phyloP scores from a whole-genome alignment of 2,888 invertebrate species.

The Erebia epiphron region DNA sequence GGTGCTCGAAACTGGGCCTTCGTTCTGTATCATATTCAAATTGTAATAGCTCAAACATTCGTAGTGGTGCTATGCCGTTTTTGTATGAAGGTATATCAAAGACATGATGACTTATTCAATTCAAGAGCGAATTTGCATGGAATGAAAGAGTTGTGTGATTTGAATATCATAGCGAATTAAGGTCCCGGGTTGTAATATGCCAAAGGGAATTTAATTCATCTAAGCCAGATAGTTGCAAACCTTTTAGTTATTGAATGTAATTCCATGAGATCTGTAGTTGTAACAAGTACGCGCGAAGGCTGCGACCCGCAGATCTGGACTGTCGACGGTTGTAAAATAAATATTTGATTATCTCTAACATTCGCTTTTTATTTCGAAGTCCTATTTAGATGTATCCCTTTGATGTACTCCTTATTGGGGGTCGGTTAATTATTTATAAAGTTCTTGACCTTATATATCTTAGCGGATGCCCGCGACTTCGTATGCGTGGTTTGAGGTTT shows the following conservation, averaged over 20 bases:
- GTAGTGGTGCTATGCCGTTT: too few relatives aligned
- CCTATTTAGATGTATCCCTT: background rate
- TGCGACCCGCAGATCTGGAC: slow-evolving; percentile 44
- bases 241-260: background rate
- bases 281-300: slow-evolving; percentile 34
- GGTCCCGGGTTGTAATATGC: background rate
- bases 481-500: too few relatives aligned
- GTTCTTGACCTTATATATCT: background rate
- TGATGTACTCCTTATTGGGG: background rate
- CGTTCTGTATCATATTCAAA: background rate
- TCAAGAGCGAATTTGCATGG: too few relatives aligned
- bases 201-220: slow-evolving; percentile 5
- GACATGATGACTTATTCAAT: too few relatives aligned
- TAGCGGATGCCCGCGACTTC: too few relatives aligned
- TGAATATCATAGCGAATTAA: background rate
- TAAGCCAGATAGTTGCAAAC: background rate
- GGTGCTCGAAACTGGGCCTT: background rate
- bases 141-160: too few relatives aligned
- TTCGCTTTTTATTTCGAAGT: slow-evolving; percentile 33
- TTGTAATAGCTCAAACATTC: background rate
- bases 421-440: too few relatives aligned
- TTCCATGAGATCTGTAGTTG: background rate
- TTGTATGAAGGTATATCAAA: too few relatives aligned
- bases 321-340: slow-evolving; percentile 63
- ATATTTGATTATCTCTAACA: slow-evolving; percentile 68